Evolutionary conservation across 2,113 vertebrate genomes (phyloP).

Genomic region (Neoarius graeffei): DNA sequence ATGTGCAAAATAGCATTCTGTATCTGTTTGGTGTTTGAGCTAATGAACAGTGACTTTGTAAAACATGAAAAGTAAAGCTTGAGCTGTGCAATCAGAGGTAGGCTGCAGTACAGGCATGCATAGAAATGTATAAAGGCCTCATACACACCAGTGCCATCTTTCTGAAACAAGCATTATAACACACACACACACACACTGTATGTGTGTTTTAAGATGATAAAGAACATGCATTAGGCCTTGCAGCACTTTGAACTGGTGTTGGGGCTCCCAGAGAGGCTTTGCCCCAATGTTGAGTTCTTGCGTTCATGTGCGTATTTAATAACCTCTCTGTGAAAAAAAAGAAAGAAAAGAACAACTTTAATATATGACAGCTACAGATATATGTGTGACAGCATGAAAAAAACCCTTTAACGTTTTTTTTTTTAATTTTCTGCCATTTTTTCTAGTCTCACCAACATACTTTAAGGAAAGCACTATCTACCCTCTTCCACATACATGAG

Average conservation of each 20-base stretch:
- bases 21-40: too few relatives aligned
- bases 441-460: too few relatives aligned
- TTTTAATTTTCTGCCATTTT: background rate
- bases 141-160: background rate
- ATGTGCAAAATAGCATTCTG: background rate
- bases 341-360: background rate
- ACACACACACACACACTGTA: background rate
- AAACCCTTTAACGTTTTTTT: background rate
- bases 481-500: too few relatives aligned
- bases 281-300: constrained; percentile 74
- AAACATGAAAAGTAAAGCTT: background rate
- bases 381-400: background rate
- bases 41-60: background rate
- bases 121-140: background rate
- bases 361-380: background rate
- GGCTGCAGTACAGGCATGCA: constrained; percentile 6
- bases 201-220: background rate
- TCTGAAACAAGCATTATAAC: background rate
- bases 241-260: constrained; percentile 83
- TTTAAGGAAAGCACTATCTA: background rate
- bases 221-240: constrained; percentile 53
- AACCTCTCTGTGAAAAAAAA: constrained; percentile 78
- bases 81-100: constrained; percentile 20
- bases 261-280: constrained; percentile 69
- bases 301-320: constrained; percentile 74